A percentile compares a stretch with the other conserved stretches of the same genome.
These are phyloP conservation scores for Bombus fervidus DNA, from an alignment of 1,140 invertebrate species.

Conservation along the genomic window DNA sequence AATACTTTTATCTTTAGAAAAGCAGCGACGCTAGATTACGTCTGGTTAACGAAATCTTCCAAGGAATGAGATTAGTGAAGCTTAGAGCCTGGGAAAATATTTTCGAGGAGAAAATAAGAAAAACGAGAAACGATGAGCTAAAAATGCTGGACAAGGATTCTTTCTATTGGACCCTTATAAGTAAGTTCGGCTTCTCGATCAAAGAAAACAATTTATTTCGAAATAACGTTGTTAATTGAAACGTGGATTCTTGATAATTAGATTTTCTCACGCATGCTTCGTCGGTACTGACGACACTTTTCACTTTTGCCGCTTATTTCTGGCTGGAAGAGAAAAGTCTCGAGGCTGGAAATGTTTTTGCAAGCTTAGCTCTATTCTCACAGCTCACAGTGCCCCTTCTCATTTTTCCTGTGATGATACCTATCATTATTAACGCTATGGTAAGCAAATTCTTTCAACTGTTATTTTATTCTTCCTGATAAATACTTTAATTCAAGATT, in stretches of 20 bases:
- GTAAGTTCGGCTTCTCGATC: slow-evolving; percentile 78
- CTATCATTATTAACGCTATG: slow-evolving; percentile 89
- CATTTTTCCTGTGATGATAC: slow-evolving; percentile 90
- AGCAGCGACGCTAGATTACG: slow-evolving; percentile 89
- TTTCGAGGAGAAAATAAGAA: slow-evolving; percentile 87
- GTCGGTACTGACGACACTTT: slow-evolving; percentile 87
- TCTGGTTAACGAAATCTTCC: slow-evolving; percentile 90
- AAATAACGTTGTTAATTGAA: neutral
- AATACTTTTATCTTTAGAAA: slow-evolving; percentile 80
- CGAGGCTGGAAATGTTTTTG: slow-evolving; percentile 88
- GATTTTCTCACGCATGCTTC: slow-evolving; percentile 88
- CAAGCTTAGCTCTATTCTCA: slow-evolving; percentile 90
- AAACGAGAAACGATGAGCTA: slow-evolving; percentile 87
- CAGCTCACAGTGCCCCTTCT: slow-evolving; percentile 90
- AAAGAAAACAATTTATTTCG: neutral
- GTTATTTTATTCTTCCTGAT: neutral
- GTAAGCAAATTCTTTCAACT: slow-evolving; percentile 80
- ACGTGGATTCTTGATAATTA: neutral
- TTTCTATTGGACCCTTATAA: slow-evolving; percentile 88
- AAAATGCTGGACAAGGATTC: slow-evolving; percentile 89
- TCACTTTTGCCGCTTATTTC: slow-evolving; percentile 87
- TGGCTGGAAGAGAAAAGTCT: slow-evolving; percentile 84
- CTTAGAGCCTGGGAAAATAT: slow-evolving; percentile 91
- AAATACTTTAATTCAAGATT: slow-evolving; percentile 52
- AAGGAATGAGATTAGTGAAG: slow-evolving; percentile 92